These are phyloP conservation scores for Orchestia grillus DNA, from an alignment of 1,140 invertebrate genomes.

Conservation along the genomic window DNA sequence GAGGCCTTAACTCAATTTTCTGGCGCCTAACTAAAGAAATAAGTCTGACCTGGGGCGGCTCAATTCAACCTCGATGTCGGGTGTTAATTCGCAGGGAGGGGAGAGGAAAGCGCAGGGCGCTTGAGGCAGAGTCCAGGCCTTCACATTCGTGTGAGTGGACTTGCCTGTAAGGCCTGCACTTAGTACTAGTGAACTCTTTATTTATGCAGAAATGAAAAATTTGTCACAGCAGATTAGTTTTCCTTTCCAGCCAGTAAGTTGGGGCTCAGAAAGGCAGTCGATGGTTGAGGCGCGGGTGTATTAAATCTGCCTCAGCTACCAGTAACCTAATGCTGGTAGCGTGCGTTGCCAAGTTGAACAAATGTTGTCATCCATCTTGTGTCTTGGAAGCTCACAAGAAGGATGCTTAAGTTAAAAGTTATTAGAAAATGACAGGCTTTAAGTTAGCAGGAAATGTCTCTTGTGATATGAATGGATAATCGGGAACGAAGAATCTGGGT, in stretches of 20 bases:
- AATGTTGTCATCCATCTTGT: background rate
- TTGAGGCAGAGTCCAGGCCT: no score
- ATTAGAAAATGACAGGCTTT: background rate
- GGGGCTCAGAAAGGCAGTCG: no score
- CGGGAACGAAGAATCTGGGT: background rate
- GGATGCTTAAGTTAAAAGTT: background rate
- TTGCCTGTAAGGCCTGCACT: no score
- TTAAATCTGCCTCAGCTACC: no score
- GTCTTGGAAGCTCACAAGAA: background rate
- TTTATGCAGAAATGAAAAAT: no score
- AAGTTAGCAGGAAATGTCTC: background rate
- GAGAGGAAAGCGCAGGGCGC: background rate
- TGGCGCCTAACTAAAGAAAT: conserved; percentile 36
- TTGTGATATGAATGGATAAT: background rate
- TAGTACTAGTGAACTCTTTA: no score
- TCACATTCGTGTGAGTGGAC: no score
- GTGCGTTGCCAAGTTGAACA: background rate
- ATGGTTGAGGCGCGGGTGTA: no score
- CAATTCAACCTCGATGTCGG: conserved; percentile 3
- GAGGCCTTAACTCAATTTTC: conserved; percentile 46
- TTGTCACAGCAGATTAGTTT: no score
- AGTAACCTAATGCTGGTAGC: no score
- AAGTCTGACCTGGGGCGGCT: conserved; percentile 16
- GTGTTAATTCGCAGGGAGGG: conserved; percentile 1
- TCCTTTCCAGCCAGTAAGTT: no score